These are phyloP conservation scores for Ormyrus thymus DNA, from an alignment of 2,888 invertebrate genomes.

Conservation along the genomic window DNA sequence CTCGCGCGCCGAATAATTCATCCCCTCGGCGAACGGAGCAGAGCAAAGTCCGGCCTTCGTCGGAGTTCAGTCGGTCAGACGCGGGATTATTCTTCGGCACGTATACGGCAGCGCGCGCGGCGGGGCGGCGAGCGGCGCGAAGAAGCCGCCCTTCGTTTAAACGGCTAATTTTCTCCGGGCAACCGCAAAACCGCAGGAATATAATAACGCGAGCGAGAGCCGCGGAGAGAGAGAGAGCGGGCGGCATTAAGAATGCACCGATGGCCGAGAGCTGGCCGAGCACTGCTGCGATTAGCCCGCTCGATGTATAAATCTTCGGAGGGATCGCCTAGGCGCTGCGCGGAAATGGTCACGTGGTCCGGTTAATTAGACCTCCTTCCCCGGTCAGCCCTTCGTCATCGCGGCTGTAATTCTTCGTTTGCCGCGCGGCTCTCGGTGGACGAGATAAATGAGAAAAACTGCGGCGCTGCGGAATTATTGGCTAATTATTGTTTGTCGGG, in stretches of 20 bases:
- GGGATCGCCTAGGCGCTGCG: too few species aligned
- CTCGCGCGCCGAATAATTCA: not conserved
- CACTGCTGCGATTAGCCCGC: not conserved
- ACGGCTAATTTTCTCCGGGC: conserved; percentile 65
- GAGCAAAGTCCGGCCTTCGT: too few species aligned
- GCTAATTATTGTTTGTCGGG: too few species aligned
- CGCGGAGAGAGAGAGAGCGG: too few species aligned
- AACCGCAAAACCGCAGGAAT: conserved; percentile 65
- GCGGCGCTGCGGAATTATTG: too few species aligned
- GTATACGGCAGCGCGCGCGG: too few species aligned
- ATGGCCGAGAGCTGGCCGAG: too few species aligned
- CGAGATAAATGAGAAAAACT: conserved; percentile 11
- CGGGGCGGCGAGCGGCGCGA: too few species aligned
- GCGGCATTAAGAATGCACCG: too few species aligned
- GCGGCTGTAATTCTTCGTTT: conserved; percentile 40
- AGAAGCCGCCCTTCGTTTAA: conserved; percentile 21
- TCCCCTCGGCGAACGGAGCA: not conserved
- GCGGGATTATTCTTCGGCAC: not conserved
- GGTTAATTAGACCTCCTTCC: conserved; percentile 38
- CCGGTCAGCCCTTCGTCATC: conserved; percentile 27
- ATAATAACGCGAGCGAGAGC: conserved; percentile 70
- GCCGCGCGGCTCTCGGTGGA: not conserved
- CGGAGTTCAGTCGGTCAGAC: too few species aligned
- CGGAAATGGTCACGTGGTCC: not conserved
- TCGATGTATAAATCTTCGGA: not conserved